Conservation (phyloP, 2,888 invertebrate species). For the Drosophila sordidula region DNA sequence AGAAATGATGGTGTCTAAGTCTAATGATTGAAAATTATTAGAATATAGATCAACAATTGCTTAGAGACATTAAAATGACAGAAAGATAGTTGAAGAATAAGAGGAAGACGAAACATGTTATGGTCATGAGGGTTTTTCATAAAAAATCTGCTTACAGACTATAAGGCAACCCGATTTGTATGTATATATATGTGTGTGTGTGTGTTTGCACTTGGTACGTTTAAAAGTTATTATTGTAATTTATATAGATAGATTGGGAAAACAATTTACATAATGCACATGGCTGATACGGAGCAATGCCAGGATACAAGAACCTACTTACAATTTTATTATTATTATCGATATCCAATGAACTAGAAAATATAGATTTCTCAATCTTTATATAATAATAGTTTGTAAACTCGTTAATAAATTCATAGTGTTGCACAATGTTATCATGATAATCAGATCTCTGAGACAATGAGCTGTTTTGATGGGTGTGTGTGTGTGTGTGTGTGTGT, state of each 20-base stretch:
- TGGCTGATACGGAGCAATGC: constrained; percentile 39
- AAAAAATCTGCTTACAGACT: constrained; percentile 66
- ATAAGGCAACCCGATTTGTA: constrained; percentile 74
- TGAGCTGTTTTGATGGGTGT: constrained; percentile 32
- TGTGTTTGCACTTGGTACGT: constrained; percentile 51
- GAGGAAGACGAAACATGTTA: constrained; percentile 17
- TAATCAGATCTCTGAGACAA: constrained; percentile 62
- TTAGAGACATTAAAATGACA: constrained; percentile 21
- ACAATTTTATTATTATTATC: constrained; percentile 59
- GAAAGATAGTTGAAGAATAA: not conserved
- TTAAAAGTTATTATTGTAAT: constrained; percentile 59
- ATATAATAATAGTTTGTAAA: constrained; percentile 72
- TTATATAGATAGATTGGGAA: constrained; percentile 42
- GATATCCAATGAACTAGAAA: constrained; percentile 71
- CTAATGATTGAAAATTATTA: constrained; percentile 40
- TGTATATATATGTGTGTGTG: constrained; percentile 24
- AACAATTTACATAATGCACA: constrained; percentile 69
- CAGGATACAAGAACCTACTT: constrained; percentile 63
- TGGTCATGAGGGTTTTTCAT: constrained; percentile 45
- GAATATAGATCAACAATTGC: constrained; percentile 33
- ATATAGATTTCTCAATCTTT: constrained; percentile 48
- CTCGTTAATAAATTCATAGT: constrained; percentile 79
- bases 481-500: constrained; percentile 20
- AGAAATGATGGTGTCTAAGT: constrained; percentile 40
- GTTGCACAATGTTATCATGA: constrained; percentile 71